Evolutionary conservation across 2,888 invertebrate genomes (phyloP).

Genomic region (Amphipyra berbera): DNA sequence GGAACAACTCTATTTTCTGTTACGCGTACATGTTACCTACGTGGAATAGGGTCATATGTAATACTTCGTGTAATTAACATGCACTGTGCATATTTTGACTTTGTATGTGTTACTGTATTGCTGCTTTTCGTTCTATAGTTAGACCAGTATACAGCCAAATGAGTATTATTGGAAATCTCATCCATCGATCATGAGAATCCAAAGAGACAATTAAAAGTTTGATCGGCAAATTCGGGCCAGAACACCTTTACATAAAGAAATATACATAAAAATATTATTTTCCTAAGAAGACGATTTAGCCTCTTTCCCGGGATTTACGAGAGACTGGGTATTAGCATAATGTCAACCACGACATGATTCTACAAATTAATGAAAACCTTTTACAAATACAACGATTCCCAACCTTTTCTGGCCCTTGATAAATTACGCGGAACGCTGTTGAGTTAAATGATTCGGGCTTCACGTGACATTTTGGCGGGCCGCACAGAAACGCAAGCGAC

Average conservation of each 20-base stretch:
- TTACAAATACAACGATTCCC: conserved; percentile 20
- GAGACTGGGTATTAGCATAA: conserved; percentile 71
- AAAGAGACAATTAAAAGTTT: neutral
- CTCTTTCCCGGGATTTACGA: conserved; percentile 46
- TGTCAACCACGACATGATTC: conserved; percentile 56
- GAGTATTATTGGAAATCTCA: no score
- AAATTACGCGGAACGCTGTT: no score
- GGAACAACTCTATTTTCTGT: conserved; percentile 21
- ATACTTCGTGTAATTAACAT: conserved; percentile 22
- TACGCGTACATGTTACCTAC: conserved; percentile 14
- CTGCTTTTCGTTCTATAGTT: neutral
- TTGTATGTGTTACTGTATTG: neutral
- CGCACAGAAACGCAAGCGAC: no score
- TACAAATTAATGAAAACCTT: conserved; percentile 40
- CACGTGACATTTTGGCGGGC: no score
- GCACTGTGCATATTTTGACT: conserved; percentile 3
- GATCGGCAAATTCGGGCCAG: conserved; percentile 14
- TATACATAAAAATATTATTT: conserved; percentile 18
- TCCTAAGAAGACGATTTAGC: conserved; percentile 42
- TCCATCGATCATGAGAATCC: no score
- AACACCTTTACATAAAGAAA: conserved; percentile 21
- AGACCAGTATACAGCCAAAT: neutral
- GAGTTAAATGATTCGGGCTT: no score
- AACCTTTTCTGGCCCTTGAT: no score
- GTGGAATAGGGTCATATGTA: conserved; percentile 27